Evolutionary conservation across 2,113 vertebrate genomes (phyloP).

Genomic region (Otus sunia): DNA sequence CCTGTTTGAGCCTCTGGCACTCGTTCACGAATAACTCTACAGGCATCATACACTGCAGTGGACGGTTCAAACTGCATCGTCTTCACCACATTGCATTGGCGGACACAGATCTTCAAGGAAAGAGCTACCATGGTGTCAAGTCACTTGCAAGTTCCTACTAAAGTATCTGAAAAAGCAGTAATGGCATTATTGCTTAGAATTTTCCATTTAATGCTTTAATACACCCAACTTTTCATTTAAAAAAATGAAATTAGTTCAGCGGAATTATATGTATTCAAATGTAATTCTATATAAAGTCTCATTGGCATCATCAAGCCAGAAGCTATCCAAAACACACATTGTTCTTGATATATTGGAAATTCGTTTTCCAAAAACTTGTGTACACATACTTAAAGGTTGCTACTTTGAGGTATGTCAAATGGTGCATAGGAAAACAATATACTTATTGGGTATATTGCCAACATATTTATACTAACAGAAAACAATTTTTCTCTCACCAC

Average conservation of each 20-base stretch:
- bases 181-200: neutral
- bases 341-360: neutral
- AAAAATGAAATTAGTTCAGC: neutral
- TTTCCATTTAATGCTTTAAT: neutral
- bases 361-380: neutral
- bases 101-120: slow-evolving; percentile 97
- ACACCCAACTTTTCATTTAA: neutral
- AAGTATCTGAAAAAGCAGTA: slow-evolving; percentile 55
- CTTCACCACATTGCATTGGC: slow-evolving; percentile 98
- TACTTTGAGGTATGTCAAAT: neutral
- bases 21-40: slow-evolving; percentile 91
- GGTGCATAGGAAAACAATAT: neutral
- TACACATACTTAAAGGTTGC: neutral
- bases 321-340: neutral
- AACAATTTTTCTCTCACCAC: neutral
- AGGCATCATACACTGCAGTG: slow-evolving; percentile 94
- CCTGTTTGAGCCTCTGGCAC: slow-evolving; percentile 94
- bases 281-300: neutral
- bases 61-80: slow-evolving; percentile 98
- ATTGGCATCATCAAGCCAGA: neutral
- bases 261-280: neutral
- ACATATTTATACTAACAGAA: neutral
- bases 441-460: neutral
- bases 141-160: slow-evolving; percentile 28
- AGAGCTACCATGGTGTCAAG: slow-evolving; percentile 90